These are phyloP conservation scores for Eurystomus glaucurus DNA, from an alignment of 2,797 vertebrate species.

Conservation along the genomic window DNA sequence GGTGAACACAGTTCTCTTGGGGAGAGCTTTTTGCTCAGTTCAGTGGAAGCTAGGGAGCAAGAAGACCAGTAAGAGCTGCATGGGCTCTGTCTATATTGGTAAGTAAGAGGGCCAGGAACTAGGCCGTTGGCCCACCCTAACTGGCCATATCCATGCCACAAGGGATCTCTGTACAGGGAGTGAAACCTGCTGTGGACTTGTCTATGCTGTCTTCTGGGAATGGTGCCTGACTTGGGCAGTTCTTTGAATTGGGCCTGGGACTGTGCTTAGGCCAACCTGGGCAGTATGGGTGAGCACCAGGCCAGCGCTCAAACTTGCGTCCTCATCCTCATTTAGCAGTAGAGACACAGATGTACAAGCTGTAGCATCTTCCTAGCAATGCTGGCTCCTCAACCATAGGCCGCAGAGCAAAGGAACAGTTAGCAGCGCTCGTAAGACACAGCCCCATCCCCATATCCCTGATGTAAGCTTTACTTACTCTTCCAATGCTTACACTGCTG, in stretches of 20 bases:
- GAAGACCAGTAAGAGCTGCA: neutral
- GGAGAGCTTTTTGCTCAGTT: neutral
- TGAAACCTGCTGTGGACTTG: neutral
- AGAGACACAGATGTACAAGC: neutral
- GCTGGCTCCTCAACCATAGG: neutral
- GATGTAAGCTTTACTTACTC: neutral
- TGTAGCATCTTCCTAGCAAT: neutral
- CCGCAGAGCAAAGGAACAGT: neutral
- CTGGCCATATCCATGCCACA: accelerated
- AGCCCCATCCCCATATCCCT: too few relatives aligned
- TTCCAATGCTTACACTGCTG: neutral
- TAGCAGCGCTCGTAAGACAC: neutral
- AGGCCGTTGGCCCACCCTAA: neutral
- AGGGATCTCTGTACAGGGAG: neutral
- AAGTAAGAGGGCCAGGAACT: neutral
- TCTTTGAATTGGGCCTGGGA: neutral
- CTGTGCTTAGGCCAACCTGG: too few relatives aligned
- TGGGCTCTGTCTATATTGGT: neutral
- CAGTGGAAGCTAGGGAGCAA: neutral
- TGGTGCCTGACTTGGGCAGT: neutral
- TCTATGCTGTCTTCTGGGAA: neutral
- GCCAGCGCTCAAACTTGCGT: neutral
- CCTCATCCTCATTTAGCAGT: neutral
- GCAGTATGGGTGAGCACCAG: neutral
- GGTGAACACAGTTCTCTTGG: neutral